Evolutionary conservation across 2,113 vertebrate genomes (phyloP).

Genomic region (Protomyctophum bolini): DNA sequence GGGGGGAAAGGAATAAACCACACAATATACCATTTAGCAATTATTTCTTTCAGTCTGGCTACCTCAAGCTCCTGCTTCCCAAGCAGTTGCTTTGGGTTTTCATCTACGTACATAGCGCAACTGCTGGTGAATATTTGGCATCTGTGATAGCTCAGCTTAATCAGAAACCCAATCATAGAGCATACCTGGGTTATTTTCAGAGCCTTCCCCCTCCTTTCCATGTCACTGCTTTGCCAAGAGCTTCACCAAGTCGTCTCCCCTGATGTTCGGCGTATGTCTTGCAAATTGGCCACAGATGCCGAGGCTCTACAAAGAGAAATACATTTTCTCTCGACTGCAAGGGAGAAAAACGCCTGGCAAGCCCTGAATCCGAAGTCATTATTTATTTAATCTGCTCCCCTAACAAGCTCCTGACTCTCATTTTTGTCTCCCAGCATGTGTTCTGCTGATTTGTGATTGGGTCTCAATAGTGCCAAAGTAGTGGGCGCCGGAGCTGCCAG

Average conservation of each 20-base stretch:
- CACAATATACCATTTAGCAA: slow-evolving; percentile 59
- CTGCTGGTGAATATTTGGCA: slow-evolving; percentile 47
- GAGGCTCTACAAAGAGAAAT: slow-evolving; percentile 72
- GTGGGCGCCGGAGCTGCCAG: slow-evolving; percentile 70
- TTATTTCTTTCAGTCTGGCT: slow-evolving; percentile 72
- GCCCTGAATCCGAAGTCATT: slow-evolving; percentile 80
- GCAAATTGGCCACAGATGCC: slow-evolving; percentile 80
- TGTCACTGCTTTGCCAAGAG: slow-evolving; percentile 71
- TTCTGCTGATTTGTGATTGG: slow-evolving; percentile 75
- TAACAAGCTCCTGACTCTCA: slow-evolving; percentile 82
- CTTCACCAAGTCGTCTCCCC: slow-evolving; percentile 72
- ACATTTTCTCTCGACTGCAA: slow-evolving; percentile 73
- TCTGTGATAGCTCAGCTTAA: slow-evolving; percentile 57
- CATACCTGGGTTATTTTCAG: slow-evolving; percentile 72
- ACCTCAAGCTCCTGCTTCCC: slow-evolving; percentile 56
- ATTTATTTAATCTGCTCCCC: slow-evolving; percentile 85
- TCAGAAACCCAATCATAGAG: slow-evolving; percentile 63
- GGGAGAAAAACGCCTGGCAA: slow-evolving; percentile 62
- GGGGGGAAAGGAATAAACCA: slow-evolving; percentile 74
- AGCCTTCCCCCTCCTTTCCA: slow-evolving; percentile 56
- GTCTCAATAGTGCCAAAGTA: slow-evolving; percentile 75
- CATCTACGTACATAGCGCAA: slow-evolving; percentile 24
- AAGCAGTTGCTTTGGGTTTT: slow-evolving; percentile 62
- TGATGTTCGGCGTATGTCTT: slow-evolving; percentile 75
- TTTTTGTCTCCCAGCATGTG: slow-evolving; percentile 77